phyloP scores from a whole-genome alignment of 2,113 vertebrate genomes.

The Agelaius tricolor region DNA sequence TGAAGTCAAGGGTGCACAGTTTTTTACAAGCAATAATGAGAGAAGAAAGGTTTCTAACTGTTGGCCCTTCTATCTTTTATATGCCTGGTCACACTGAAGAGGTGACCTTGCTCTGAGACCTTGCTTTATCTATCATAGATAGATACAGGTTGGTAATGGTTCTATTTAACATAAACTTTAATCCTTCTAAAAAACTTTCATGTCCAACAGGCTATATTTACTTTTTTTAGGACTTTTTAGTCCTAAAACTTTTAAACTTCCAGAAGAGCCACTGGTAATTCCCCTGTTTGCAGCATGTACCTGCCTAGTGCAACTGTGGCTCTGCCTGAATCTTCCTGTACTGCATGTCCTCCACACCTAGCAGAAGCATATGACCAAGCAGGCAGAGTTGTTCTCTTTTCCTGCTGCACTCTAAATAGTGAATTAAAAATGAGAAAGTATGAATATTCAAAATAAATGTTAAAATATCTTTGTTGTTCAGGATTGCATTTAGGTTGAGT shows the following conservation, averaged over 20 bases:
- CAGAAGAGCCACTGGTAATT: background rate
- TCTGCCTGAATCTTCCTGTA: background rate
- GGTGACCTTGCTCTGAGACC: background rate
- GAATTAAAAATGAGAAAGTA: background rate
- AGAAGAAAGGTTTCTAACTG: background rate
- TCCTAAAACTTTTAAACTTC: background rate
- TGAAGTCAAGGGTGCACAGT: background rate
- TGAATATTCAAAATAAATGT: rapidly evolving
- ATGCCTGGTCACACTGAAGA: background rate
- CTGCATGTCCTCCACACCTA: background rate
- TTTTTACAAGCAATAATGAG: background rate
- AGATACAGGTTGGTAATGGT: background rate
- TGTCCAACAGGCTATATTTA: background rate
- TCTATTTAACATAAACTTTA: background rate
- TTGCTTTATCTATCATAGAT: background rate
- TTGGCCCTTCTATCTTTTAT: background rate
- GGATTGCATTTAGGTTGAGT: background rate
- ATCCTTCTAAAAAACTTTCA: background rate
- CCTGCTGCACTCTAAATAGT: background rate
- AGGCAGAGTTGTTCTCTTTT: background rate
- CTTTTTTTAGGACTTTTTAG: background rate
- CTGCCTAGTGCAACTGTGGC: background rate
- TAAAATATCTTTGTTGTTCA: background rate
- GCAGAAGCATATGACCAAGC: background rate
- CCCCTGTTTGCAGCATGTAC: background rate